phyloP scores from a whole-genome alignment of 2,888 invertebrate species.

The Heliconius erato region DNA sequence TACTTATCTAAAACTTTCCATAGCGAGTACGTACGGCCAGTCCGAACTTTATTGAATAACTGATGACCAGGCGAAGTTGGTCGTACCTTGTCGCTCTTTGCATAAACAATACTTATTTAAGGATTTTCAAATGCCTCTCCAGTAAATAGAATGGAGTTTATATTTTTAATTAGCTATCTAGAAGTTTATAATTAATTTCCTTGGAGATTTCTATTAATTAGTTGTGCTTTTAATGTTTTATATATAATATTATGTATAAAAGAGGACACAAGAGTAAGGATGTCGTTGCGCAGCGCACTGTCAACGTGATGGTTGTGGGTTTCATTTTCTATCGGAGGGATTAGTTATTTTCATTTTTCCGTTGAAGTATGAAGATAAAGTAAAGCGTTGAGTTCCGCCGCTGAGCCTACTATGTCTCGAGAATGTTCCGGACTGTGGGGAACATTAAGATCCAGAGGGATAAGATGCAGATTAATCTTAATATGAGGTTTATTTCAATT shows the following conservation, averaged over 20 bases:
- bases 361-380: neutral
- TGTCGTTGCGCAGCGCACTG: neutral
- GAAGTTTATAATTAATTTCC: constrained; percentile 24
- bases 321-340: neutral
- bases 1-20: constrained; percentile 54
- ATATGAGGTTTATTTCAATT: no score
- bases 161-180: constrained; percentile 11
- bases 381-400: neutral
- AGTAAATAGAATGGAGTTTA: constrained; percentile 15
- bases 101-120: constrained; percentile 48
- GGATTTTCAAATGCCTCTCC: constrained; percentile 28
- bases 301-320: neutral
- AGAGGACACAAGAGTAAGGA: neutral
- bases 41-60: constrained; percentile 50
- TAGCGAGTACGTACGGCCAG: constrained; percentile 43
- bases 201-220: constrained; percentile 2
- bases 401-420: neutral
- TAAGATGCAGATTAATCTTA: no score
- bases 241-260: neutral
- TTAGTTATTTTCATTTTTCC: no score
- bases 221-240: neutral
- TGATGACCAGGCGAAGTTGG: constrained; percentile 44
- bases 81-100: constrained; percentile 41
- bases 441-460: no score
- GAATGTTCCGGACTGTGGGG: neutral